Percentiles rank a stretch among this genome's conserved stretches.
Evolutionary conservation across 1,140 invertebrate species (phyloP).

Genomic region (Caenorhabditis remanei): DNA sequence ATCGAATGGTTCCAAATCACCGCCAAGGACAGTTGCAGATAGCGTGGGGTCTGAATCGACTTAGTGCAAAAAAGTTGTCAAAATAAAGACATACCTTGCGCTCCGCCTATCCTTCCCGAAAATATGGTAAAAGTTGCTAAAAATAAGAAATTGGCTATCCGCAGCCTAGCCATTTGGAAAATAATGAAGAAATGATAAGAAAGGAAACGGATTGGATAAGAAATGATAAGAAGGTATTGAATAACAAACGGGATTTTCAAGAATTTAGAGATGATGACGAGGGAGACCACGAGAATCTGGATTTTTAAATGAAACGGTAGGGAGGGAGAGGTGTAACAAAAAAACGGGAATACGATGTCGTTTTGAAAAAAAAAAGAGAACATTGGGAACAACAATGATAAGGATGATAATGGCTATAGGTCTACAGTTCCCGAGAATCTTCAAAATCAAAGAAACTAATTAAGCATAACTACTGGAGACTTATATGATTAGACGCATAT

Average conservation of each 20-base stretch:
- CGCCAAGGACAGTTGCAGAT: constrained; percentile 10
- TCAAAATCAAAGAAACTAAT: no score
- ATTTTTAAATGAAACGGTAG: not conserved
- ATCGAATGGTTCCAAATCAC: constrained; percentile 67
- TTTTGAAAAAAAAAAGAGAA: no score
- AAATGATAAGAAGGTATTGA: constrained; percentile 20
- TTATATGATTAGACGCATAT: no score
- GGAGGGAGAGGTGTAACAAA: not conserved
- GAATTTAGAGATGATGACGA: not conserved
- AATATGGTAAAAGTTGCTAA: not conserved
- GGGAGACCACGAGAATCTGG: not conserved
- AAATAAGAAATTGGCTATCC: not conserved
- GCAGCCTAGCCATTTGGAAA: not conserved
- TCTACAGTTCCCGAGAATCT: no score
- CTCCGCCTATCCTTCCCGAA: not conserved
- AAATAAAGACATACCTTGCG: not conserved
- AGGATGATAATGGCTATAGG: no score
- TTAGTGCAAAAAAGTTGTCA: not conserved
- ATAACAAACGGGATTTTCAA: constrained; percentile 30
- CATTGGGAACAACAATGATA: no score
- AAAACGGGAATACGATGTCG: no score
- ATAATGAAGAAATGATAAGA: constrained; percentile 28
- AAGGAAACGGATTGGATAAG: constrained; percentile 11
- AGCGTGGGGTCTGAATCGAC: not conserved
- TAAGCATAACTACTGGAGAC: no score